Base-by-base conservation (phyloP, 2,888 invertebrate species). In the Drosophila meridionalis region DNA sequence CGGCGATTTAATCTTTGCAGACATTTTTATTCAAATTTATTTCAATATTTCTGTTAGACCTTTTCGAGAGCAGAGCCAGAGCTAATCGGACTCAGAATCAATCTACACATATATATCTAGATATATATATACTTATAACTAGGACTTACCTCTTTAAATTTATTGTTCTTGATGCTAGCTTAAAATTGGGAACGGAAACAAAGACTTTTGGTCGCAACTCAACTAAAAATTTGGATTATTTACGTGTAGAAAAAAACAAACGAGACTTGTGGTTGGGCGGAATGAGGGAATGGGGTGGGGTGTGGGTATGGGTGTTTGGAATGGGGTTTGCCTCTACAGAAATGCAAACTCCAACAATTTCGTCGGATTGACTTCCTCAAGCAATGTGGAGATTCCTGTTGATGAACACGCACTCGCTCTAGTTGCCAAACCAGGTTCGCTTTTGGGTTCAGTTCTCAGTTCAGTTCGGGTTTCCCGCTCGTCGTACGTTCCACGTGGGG, bases 1-100 rank as follows among this genome's bases (percentile, higher is more conserved):
- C 68, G 87, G 87, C 90, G 90, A 87, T 87, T 87, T 87, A 87
- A 87, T 87, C 90, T 87, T 87, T 90, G 89, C 87, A 83, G 90
- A 83, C 89, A 87, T 84, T 90, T 87, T 83, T 83, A 87, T 87
- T 88, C 84, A 87, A 87, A 87, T 87, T 90, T 87, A 87, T 87
- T 90, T 87, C 75, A 83, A 85, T 85, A 81, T 85, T 89, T 82
- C 63, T 53, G 2, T 73, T 64, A 60, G 53, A 11, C n/a, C 34
- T 66, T 34, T 66, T 8, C 0, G 14, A 14, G 28, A 30, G 48
- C 14, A 14, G 45, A 2, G 12, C 8, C 14, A 48, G 48, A 8
- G 30, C 48, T 14, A 47, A 47, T 47, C 47, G 28, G 47, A 28
- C 8, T 4, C 26, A 2, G 30, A 20, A 34, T 34, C n/a, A 52